Evolutionary conservation across 1,140 invertebrate species (phyloP).

Genomic region (Rhynchophorus ferrugineus): DNA sequence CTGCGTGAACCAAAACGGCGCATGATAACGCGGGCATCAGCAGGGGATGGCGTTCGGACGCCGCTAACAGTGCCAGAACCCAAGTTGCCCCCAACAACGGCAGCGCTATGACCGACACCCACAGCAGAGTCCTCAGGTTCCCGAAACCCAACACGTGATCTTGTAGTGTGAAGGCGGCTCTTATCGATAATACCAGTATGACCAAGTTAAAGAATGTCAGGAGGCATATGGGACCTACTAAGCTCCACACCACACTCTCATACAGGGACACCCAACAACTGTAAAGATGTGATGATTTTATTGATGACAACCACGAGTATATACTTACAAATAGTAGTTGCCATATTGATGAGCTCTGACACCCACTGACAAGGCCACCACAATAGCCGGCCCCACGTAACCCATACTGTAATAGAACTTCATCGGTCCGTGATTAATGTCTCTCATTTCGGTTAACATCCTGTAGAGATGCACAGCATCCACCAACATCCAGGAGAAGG

Average conservation of each 20-base stretch:
- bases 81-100: conserved; percentile 71
- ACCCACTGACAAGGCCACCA: conserved; percentile 84
- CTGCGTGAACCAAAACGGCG: conserved; percentile 62
- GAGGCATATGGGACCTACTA: conserved; percentile 76
- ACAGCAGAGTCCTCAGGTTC: conserved; percentile 78
- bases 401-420: conserved; percentile 91
- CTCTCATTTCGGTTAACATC: conserved; percentile 91
- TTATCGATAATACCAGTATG: conserved; percentile 75
- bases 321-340: conserved; percentile 85
- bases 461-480: conserved; percentile 88
- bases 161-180: conserved; percentile 84
- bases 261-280: conserved; percentile 94
- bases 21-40: conserved; percentile 66
- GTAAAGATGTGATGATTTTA: conserved; percentile 8
- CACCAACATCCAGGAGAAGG: conserved; percentile 86
- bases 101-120: conserved; percentile 71
- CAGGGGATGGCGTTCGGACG: conserved; percentile 65
- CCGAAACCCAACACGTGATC: conserved; percentile 86
- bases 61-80: conserved; percentile 72
- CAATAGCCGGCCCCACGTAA: conserved; percentile 88
- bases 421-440: conserved; percentile 93
- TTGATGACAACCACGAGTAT: background rate
- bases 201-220: conserved; percentile 70
- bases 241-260: conserved; percentile 84
- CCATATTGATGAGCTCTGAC: conserved; percentile 94